phyloP scores from a whole-genome alignment of 2,888 invertebrate genomes.

The Megamerina dolium region DNA sequence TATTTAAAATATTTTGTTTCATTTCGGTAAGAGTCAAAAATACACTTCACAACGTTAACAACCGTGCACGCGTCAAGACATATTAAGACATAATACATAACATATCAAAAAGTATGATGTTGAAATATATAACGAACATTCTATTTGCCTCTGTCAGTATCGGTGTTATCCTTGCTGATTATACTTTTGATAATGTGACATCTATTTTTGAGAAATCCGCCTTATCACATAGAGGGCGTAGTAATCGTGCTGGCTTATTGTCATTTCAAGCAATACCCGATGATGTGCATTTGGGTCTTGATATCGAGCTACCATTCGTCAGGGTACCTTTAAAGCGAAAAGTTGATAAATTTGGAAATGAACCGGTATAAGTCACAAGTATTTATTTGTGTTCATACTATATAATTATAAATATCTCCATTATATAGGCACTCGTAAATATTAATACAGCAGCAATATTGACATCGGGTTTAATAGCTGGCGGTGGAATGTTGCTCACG shows the following conservation, averaged over 20 bases:
- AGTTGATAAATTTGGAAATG: slow-evolving; percentile 16
- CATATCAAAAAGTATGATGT: too few species aligned
- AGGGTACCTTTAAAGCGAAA: slow-evolving; percentile 30
- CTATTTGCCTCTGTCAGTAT: too few species aligned
- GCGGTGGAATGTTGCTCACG: slow-evolving; percentile 24
- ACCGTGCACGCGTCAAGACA: too few species aligned
- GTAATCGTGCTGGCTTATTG: slow-evolving; percentile 19
- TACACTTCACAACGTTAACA: too few species aligned
- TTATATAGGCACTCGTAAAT: slow-evolving; percentile 30
- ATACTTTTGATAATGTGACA: too few species aligned
- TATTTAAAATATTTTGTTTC: too few species aligned
- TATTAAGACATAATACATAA: too few species aligned
- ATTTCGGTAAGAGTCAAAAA: too few species aligned
- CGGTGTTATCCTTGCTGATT: too few species aligned
- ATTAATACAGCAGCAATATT: slow-evolving; percentile 35
- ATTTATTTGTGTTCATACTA: background rate
- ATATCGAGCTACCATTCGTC: slow-evolving; percentile 35
- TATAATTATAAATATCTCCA: background rate
- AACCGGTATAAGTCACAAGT: slow-evolving; percentile 17
- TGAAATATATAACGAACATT: too few species aligned
- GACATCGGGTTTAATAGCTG: slow-evolving; percentile 30
- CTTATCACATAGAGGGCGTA: too few species aligned
- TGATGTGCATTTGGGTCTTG: slow-evolving; percentile 31
- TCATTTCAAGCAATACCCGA: slow-evolving; percentile 33
- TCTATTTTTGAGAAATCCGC: too few species aligned